phyloP scores from a whole-genome alignment of 2,113 vertebrate species.

The Dissostichus mawsoni region DNA sequence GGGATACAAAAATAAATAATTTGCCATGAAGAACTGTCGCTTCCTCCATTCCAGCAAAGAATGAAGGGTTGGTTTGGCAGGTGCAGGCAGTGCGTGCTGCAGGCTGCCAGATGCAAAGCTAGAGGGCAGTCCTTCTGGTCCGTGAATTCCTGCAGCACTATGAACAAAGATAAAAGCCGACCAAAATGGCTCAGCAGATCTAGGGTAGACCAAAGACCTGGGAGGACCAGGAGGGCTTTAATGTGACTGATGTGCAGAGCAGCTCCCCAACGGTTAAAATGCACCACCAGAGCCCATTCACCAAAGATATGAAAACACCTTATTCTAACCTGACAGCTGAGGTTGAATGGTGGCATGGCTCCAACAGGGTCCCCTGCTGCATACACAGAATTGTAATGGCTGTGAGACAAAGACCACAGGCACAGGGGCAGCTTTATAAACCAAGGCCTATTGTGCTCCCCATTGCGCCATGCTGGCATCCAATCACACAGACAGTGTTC shows the following conservation, averaged over 20 bases:
- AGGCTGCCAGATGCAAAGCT: constrained; percentile 71
- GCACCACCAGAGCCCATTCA: constrained; percentile 64
- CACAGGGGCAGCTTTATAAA: constrained; percentile 77
- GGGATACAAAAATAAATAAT: not conserved
- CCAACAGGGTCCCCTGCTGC: constrained; percentile 75
- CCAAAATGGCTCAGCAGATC: constrained; percentile 36
- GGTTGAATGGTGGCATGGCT: constrained; percentile 78
- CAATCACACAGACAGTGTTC: constrained; percentile 75
- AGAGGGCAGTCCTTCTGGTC: constrained; percentile 56
- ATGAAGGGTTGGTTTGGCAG: constrained; percentile 33
- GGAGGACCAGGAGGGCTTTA: constrained; percentile 55
- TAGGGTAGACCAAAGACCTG: constrained; percentile 51
- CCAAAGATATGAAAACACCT: constrained; percentile 78
- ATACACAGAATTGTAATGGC: constrained; percentile 82
- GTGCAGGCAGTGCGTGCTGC: constrained; percentile 28
- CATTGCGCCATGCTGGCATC: constrained; percentile 76
- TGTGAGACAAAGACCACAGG: constrained; percentile 80
- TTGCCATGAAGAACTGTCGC: constrained; percentile 8
- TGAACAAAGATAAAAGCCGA: constrained; percentile 47
- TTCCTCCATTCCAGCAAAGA: constrained; percentile 30
- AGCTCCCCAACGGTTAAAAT: constrained; percentile 55
- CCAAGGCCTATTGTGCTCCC: constrained; percentile 75
- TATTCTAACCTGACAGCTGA: constrained; percentile 83
- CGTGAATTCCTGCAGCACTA: constrained; percentile 52
- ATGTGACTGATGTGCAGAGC: constrained; percentile 59